Base-by-base conservation (phyloP, 2,113 vertebrate genomes). In the Budorcas taxicolor region DNA sequence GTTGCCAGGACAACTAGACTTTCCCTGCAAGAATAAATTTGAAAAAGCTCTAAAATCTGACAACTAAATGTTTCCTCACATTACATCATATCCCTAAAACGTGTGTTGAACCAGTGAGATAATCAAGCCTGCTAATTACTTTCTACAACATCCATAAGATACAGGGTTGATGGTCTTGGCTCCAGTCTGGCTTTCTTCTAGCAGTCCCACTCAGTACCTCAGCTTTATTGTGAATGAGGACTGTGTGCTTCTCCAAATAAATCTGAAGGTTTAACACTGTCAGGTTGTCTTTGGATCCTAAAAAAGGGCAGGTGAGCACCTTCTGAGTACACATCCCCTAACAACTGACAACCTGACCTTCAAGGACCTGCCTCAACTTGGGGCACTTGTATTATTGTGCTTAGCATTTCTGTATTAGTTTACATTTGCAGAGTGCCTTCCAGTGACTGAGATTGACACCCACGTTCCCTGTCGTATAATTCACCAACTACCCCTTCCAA, bases 1-100 rank as follows among this genome's bases (percentile, higher is more conserved):
- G 98, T 98, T 98, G 98, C 98, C 97, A 29, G 95, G 98, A 99
- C 98, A 98, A 98, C 98, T 98, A 98, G 98, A 97, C 90, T 92
- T 96, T 98, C 98, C 97, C 97, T 98, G 96, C 98, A 98, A 98
- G 98, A 98, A 15, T 36, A 98, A 98, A 98, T 98, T 23, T 0
- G 87, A 98, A 98, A 93, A 96, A 93, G 96, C 95, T 97, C 98
- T 97, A 98, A 45, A 98, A 98, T 97, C 98, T 97, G 97, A 98
- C 98, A 27, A 1, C 94, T 95, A 98, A 98, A 97, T 96, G 94
- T 93, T 98, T 98, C 98, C 97, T 97, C 55, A 74, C 98, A 98
- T 98, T 97, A 90, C 98, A 98, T 96, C 98, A 98, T 97, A 96
- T 95, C 93, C 87, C 78, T 52, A 94, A 88, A 97, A 90, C 47